Evolutionary conservation across 1,140 invertebrate genomes (phyloP), one percentile per base, ranked within the genome.

Genomic region (Mamestra configurata): DNA sequence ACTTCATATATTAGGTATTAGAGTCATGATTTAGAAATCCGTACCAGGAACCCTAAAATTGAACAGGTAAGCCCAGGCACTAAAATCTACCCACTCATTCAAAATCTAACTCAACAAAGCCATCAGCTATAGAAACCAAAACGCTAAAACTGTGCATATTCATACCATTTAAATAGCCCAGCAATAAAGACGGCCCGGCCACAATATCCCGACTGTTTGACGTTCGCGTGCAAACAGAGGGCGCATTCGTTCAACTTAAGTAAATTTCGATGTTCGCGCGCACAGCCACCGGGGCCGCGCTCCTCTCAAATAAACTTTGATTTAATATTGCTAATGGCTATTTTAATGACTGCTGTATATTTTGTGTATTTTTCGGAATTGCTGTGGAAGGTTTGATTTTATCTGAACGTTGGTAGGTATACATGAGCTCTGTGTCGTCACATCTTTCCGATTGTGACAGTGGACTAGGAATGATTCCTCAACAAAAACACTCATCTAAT

Each of bases 161-260:
- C 90, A 91, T 91, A 84, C 82, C 83, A 82, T 84, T 89, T 87
- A 91, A 90, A 91, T 84, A 90, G 73, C 79, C 57, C 73, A 77
- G 89, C 86, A 90, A 92, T 90, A 91, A 91, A 89, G 88, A 82
- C 82, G 81, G 77, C 46, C 72, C 59, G 81, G 84, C 88, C 83
- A 89, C 88, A 89, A 92, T 92, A 91, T 90, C 88, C 90, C 84
- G 84, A 86, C 88, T 92, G 89, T 92, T 93, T 92, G 90, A 87
- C 87, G 88, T 87, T 86, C 77, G 77, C 71, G 79, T 61, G 89
- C 89, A 93, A 93, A 94, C 88, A 94, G 90, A 88, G 90, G 90
- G 90, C 88, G 90, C 89, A 88, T 91, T 93, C 93, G 93, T 94
- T 92, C 92, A 92, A 92, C 91, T 92, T 93, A 94, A 94, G 93